Evolutionary conservation across 1,140 invertebrate species (phyloP).

Genomic region (Catajapyx aquilonaris): DNA sequence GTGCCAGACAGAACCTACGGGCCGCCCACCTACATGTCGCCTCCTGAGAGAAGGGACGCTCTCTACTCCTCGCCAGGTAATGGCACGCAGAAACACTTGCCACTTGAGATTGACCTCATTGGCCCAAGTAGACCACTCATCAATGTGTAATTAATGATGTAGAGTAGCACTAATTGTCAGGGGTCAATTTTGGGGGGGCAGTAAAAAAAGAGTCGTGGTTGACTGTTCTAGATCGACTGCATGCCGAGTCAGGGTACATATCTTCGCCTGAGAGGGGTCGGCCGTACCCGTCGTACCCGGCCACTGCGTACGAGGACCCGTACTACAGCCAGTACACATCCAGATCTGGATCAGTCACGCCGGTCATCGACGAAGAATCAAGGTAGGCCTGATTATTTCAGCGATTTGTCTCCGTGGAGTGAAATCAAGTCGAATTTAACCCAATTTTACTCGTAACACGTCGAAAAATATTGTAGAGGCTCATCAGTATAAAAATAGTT

Average conservation of each 20-base stretch:
- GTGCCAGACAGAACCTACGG: constrained; percentile 12
- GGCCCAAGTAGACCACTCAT: too few relatives aligned
- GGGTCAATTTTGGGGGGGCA: neutral
- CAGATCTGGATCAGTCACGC: constrained; percentile 52
- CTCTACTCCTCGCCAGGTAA: constrained; percentile 12
- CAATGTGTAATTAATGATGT: too few relatives aligned
- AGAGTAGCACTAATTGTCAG: constrained; percentile 1
- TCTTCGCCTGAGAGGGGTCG: constrained; percentile 59
- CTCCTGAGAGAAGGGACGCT: constrained; percentile 6
- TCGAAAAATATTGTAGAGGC: too few relatives aligned
- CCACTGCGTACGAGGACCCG: constrained; percentile 48
- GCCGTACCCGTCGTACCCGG: constrained; percentile 20
- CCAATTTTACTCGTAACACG: too few relatives aligned
- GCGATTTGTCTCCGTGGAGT: too few relatives aligned
- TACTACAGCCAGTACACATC: constrained; percentile 60
- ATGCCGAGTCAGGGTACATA: constrained; percentile 54
- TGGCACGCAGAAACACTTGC: too few relatives aligned
- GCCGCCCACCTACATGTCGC: constrained; percentile 6
- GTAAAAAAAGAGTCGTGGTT: constrained; percentile 1
- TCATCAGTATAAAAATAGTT: too few relatives aligned
- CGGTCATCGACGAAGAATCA: constrained; percentile 76
- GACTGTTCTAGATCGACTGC: constrained; percentile 25
- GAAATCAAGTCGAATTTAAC: too few relatives aligned
- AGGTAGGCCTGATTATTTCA: constrained; percentile 36
- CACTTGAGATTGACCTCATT: too few relatives aligned